Base-by-base conservation (phyloP, 2,797 vertebrate genomes). In the Rhyacichthys aspro region DNA sequence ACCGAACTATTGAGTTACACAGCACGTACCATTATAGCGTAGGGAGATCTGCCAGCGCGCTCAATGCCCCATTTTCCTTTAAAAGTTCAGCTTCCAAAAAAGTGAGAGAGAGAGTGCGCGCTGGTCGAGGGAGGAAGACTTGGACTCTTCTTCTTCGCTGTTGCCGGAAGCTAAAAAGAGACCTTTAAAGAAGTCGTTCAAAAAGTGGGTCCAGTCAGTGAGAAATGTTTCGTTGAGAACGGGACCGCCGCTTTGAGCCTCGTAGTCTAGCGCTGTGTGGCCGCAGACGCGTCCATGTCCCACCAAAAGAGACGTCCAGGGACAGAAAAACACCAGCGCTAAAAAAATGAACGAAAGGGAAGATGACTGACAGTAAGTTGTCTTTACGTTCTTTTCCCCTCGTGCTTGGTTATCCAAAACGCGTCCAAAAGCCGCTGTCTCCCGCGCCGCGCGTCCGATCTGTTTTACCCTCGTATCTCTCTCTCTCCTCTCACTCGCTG, bases 21-120 rank as follows among this genome's bases (percentile, higher is more conserved):
- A 87, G 87, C 92, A 93, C 93, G 91, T 94, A 94, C 93, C 93
- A 93, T 94, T 92, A 91, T 93, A 92, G 91, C 86, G 89, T 63
- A 87, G 90, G 91, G 89, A 90, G 89, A 85, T 87, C 78, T 93
- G 90, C 92, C 93, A 93, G 91, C 84, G 67, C 84, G 88, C 90
- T 94, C 92, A 94, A 90, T 93, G 91, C 88, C 90, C 91, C 93
- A 93, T 94, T 93, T 92, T 92, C 87, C 90, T 90, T 90, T 86
- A 89, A 91, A 92, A 90, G 86, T 91, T 91, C 88, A 81, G 88
- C 90, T 90, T 91, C 89, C 89, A 90, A 89, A 90, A 90, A 88
- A 86, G 81, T 76, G 82, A 87, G 88, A 87, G 86, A 79, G 83
- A 43, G 84, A 78, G 82, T 53, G 83, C 70, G 84, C 82, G 86